Conservation (phyloP, 2,888 invertebrate species). For the Ichneumoninae sp. region DNA sequence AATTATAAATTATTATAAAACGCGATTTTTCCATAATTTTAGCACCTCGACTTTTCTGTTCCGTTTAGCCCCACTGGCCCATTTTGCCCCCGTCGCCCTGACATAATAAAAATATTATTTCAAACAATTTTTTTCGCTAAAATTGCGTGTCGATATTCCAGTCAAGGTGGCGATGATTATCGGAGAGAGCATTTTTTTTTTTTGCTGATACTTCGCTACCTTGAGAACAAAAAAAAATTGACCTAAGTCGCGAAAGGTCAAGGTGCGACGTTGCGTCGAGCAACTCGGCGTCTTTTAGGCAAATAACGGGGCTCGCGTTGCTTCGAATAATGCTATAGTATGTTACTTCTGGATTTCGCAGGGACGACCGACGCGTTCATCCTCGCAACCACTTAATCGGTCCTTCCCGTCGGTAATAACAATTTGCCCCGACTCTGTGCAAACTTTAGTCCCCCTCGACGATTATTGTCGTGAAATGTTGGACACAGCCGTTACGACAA, state of each 20-base stretch:
- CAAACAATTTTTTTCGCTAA: no score
- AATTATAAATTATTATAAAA: no score
- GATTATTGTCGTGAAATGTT: slow-evolving; percentile 35
- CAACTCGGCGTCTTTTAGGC: not conserved
- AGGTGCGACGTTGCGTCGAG: not conserved
- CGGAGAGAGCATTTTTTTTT: not conserved
- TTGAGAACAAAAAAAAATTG: not conserved
- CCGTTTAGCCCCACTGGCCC: no score
- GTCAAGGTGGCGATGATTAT: slow-evolving; percentile 17
- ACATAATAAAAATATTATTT: no score
- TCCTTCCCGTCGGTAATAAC: slow-evolving; percentile 26
- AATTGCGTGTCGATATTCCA: not conserved
- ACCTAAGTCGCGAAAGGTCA: not conserved
- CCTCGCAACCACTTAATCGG: slow-evolving; percentile 43
- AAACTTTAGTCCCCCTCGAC: slow-evolving; percentile 39
- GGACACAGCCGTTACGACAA: slow-evolving; percentile 35
- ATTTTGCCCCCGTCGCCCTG: no score
- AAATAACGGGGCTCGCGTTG: not conserved
- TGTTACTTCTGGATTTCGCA: slow-evolving; percentile 17
- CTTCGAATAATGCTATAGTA: not conserved
- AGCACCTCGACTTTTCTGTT: no score
- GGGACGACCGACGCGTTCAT: slow-evolving; percentile 15
- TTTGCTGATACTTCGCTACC: not conserved
- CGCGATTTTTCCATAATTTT: no score
- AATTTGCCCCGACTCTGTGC: slow-evolving; percentile 14